Evolutionary conservation across 2,888 invertebrate genomes (phyloP), one percentile per base, ranked within the genome.

Genomic region (Chydorus sphaericus): DNA sequence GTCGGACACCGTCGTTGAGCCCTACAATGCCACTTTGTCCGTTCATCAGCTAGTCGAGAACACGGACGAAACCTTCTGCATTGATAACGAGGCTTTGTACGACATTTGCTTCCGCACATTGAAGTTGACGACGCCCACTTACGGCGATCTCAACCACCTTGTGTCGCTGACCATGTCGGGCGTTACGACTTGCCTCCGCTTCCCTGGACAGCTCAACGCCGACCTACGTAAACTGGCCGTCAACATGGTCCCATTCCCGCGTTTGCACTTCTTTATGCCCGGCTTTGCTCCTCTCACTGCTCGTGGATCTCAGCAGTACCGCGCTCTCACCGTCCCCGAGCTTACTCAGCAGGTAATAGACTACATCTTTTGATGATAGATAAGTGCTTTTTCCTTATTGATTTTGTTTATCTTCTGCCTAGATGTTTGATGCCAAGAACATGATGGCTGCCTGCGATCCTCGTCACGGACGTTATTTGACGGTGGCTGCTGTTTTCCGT

Each of bases 381-480:
- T n/a, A n/a, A n/a, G n/a, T n/a, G n/a, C n/a, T n/a, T n/a, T n/a
- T n/a, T n/a, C n/a, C n/a, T n/a, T n/a, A n/a, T n/a, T n/a, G n/a
- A n/a, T n/a, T n/a, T n/a, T n/a, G n/a, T n/a, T n/a, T n/a, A n/a
- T n/a, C n/a, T n/a, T n/a, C n/a, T n/a, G n/a, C n/a, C n/a, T n/a
- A n/a, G 52, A 70, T 71, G 69, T 72, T 70, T 59, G 91, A 92
- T 72, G 87, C 91, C 61, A 91, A 90, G 75, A 92, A 92, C 75
- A 92, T 91, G 91, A 92, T 91, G 91, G 90, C 91, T 49, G 91
- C 91, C 6, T 91, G 91, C 70, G 91, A 92, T 71, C 91, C 91
- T 1, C 78, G 90, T 57, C 90, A 91, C 73, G 55, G 55, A 8
- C 80, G 90, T 63, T 89, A 88, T 71, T 75, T 89, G 57, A 88